Evolutionary conservation across 2,797 vertebrate species (phyloP), one percentile per base, ranked within the genome.

Genomic region (Chelonia mydas): DNA sequence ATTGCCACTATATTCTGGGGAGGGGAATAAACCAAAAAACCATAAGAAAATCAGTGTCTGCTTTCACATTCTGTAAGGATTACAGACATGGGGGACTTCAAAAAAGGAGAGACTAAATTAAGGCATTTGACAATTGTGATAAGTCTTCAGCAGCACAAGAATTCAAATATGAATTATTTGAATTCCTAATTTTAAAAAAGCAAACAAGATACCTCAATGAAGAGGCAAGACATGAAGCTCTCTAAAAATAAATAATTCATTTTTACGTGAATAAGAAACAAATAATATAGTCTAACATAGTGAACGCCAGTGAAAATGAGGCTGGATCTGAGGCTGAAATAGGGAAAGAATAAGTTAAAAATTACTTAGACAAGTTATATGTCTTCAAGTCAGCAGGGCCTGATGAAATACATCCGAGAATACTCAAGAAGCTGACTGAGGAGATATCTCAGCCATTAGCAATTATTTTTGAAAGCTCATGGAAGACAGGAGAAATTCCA

Each of bases 181-280:
- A 93, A 55, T 55, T n/a, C 51, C 55, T 65, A 96, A 89, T 95
- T 94, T 87, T 93, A 59, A 95, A 94, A 92, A 92, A 83, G 82
- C 0, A 37, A 86, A 23, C 65, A 94, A 88, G 80, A 90, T 85
- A 59, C 11, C 65, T 45, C 47, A 55, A 49, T 41, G 78, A 94
- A 94, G 59, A 59, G 80, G 23, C 33, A n/a, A 88, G 41, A 50
- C 53, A 81, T 92, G 82, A 55, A 13, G 77, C 81, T 59, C 47
- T 59, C 37, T 45, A 50, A 53, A 7, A 53, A 76, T 84, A 59
- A 84, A 84, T 49, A 92, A 92, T 83, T 79, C 89, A 94, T 27
- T 92, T 96, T 95, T 91, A 91, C 72, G 89, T 92, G 81, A 95
- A 83, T 93, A 93, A 94, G 79, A 95, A 96, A 92, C 72, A 91